A percentile compares a stretch with the other conserved stretches of the same genome.
Evolutionary conservation across 2,797 vertebrate species (phyloP).

Genomic region (Scarus forsteni): DNA sequence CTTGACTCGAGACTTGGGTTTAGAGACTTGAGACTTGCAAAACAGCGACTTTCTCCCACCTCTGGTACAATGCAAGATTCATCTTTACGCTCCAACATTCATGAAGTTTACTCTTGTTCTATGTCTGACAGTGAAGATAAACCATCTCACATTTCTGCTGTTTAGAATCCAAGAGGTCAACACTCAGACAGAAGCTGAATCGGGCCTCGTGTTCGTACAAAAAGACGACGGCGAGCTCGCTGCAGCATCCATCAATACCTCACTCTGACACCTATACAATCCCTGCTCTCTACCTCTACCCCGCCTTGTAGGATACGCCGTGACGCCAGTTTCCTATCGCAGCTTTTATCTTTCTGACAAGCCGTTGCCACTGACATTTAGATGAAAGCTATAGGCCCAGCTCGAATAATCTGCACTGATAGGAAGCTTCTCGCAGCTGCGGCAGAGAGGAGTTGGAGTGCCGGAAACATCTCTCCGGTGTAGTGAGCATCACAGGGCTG

Average conservation of each 20-base stretch:
- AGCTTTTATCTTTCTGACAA: constrained; percentile 72
- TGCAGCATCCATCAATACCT: constrained; percentile 58
- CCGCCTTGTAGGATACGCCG: constrained; percentile 54
- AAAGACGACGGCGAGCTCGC: constrained; percentile 22
- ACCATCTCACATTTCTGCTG: too few species aligned
- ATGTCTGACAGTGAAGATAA: too few species aligned
- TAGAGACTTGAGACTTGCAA: too few species aligned
- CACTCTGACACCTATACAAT: constrained; percentile 54
- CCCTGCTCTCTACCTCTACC: constrained; percentile 45
- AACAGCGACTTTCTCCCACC: too few species aligned
- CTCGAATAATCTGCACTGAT: constrained; percentile 71
- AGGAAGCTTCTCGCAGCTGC: constrained; percentile 53
- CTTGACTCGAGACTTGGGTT: too few species aligned
- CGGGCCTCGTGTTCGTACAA: constrained; percentile 11
- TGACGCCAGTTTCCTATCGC: constrained; percentile 55
- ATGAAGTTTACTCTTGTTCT: too few species aligned
- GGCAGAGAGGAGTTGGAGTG: constrained; percentile 53
- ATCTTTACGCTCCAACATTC: too few species aligned
- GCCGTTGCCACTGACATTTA: constrained; percentile 75
- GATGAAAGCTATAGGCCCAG: constrained; percentile 71
- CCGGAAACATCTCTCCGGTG: constrained; percentile 31
- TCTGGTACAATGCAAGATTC: too few species aligned
- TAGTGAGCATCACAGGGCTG: constrained; percentile 41
- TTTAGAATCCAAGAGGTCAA: too few species aligned
- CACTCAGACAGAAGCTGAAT: constrained; percentile 31